Percentiles rank a stretch among this genome's conserved stretches.
phyloP scores from a whole-genome alignment of 2,113 vertebrate species.

The Muntiacus muntjak region DNA sequence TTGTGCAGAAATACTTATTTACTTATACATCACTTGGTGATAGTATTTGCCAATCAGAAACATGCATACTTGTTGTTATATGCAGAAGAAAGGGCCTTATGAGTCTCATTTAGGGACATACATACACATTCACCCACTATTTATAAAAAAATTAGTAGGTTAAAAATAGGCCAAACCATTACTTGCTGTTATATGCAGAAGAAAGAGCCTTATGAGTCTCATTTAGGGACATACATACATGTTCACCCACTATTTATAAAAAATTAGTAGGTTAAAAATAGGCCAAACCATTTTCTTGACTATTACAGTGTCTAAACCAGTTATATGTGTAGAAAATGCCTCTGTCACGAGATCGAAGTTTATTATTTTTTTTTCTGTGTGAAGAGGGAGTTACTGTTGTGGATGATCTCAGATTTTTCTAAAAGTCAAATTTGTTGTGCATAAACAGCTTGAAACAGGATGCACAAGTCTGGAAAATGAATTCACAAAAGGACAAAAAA shows the following conservation, averaged over 20 bases:
- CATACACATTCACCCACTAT: background rate
- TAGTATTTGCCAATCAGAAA: background rate
- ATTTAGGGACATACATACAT: background rate
- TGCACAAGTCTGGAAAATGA: background rate
- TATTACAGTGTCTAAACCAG: background rate
- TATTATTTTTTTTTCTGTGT: background rate
- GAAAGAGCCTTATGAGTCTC: background rate
- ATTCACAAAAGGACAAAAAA: constrained; percentile 23
- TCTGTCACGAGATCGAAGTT: background rate
- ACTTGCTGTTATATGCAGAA: background rate
- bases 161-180: background rate
- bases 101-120: background rate
- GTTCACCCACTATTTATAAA: background rate
- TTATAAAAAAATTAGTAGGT: background rate
- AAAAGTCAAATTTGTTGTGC: constrained; percentile 23
- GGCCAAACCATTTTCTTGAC: background rate
- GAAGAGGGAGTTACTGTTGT: background rate
- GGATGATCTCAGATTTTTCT: background rate
- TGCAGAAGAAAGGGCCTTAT: background rate
- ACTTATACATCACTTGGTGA: background rate
- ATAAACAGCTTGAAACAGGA: background rate
- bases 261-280: background rate
- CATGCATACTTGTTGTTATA: background rate
- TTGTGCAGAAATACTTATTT: background rate
- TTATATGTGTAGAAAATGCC: background rate